Evolutionary conservation across 2,888 invertebrate species (phyloP).

Genomic region (Prionchulus punctatus): DNA sequence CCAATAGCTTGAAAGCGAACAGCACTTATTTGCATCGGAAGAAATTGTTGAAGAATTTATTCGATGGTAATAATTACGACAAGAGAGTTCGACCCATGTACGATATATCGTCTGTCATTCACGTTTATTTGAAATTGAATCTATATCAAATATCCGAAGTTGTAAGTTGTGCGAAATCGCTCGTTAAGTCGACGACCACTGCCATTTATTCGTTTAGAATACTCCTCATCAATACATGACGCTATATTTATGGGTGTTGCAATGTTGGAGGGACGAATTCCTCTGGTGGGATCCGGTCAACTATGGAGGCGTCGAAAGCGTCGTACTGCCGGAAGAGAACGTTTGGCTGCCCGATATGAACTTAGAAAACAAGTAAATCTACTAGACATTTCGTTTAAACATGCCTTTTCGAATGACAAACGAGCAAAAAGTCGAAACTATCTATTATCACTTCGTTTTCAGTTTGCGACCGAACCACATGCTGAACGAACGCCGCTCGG

Average conservation of each 20-base stretch:
- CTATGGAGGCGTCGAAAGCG: background rate
- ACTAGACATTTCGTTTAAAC: background rate
- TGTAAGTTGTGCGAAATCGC: background rate
- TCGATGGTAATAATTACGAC: background rate
- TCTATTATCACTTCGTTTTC: background rate
- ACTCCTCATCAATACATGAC: background rate
- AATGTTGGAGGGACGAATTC: background rate
- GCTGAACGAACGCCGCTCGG: background rate
- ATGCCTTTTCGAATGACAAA: background rate
- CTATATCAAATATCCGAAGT: background rate
- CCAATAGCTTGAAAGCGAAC: too few species aligned
- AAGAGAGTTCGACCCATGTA: background rate
- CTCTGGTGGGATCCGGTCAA: background rate
- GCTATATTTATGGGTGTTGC: background rate
- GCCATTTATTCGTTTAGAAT: background rate
- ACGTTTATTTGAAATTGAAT: background rate
- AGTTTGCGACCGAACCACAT: background rate
- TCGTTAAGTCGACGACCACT: background rate
- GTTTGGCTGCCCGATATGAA: background rate
- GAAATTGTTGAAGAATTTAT: background rate
- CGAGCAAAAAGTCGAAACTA: background rate
- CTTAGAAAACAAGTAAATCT: background rate
- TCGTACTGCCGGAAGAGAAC: background rate
- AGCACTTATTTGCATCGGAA: too few species aligned
- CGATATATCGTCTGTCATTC: background rate